These are phyloP conservation scores for Trissoscelio sp. DNA, from an alignment of 2,888 invertebrate species.

Conservation along the genomic window DNA sequence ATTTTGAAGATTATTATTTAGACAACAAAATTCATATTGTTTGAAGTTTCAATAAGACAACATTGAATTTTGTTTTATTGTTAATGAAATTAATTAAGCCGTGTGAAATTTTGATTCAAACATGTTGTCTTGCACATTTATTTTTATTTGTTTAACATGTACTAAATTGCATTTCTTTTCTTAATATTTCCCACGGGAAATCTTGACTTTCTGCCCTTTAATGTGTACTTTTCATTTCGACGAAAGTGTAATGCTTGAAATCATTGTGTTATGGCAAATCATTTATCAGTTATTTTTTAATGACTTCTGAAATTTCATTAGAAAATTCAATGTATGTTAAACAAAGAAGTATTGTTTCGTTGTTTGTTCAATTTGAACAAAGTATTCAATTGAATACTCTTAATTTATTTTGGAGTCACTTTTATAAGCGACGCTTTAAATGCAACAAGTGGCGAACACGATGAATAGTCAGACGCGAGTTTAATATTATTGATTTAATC, in stretches of 20 bases:
- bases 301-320: background rate
- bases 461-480: constrained; percentile 15
- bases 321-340: background rate
- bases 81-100: no score
- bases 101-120: no score
- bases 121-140: no score
- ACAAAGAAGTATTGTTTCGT: no score
- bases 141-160: constrained; percentile 3
- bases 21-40: no score
- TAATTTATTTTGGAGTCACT: background rate
- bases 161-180: constrained; percentile 9
- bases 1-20: background rate
- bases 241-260: constrained; percentile 10
- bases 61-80: no score
- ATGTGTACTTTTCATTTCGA: constrained; percentile 42
- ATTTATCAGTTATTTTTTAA: background rate
- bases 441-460: constrained; percentile 38
- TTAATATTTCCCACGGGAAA: constrained; percentile 42
- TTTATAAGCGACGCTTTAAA: background rate
- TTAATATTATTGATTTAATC: constrained; percentile 19
- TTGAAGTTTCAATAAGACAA: no score
- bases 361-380: no score
- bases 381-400: background rate
- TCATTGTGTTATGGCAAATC: background rate
- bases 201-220: constrained; percentile 10